Evolutionary conservation across 2,888 invertebrate genomes (phyloP), one percentile per base, ranked within the genome.

Genomic region (Pammene fasciana): DNA sequence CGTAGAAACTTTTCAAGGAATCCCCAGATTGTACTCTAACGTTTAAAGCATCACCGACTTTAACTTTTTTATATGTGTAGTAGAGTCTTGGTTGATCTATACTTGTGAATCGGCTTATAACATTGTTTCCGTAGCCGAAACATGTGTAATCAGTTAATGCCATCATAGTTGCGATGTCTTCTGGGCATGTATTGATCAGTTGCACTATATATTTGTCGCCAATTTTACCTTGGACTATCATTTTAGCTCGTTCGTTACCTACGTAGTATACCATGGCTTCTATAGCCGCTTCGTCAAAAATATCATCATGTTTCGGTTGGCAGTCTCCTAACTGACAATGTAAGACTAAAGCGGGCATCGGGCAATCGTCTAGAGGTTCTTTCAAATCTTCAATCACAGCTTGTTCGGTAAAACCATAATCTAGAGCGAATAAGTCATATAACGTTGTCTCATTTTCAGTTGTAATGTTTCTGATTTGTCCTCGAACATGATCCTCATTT

Each of bases 91-190:
- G 68, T 13, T 65, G 66, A 36, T 61, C 54, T 1, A 68, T 38
- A 2, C 57, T 8, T 5, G 65, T 13, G 41, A 74, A 64, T 64
- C 73, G 65, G 50, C 55, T 74, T 3, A 73, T 60, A 34, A 56
- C 11, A 57, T 75, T 74, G 0, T 66, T 57, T 11, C 60, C 67
- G 54, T 71, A 73, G 0, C 78, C 78, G 36, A 79, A 48, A 7
- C 70, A 72, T 10, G 78, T 72, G 43, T 74, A 76, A 1, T 73
- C 77, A 6, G 75, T 71, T 13, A 76, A 64, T 0, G 79, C 78
- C 8, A 83, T 50, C 75, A 80, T 70, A 9, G 79, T 80, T 3
- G 79, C 75, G 34, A 83, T 78, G 57, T 81, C 80, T 59, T 81
- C 76, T 7, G 80, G 78, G 7, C 78, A 75, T 1, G 78, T 71